These are phyloP conservation scores for Chascanopsetta lugubris DNA, from an alignment of 2,113 vertebrate species.

Conservation along the genomic window DNA sequence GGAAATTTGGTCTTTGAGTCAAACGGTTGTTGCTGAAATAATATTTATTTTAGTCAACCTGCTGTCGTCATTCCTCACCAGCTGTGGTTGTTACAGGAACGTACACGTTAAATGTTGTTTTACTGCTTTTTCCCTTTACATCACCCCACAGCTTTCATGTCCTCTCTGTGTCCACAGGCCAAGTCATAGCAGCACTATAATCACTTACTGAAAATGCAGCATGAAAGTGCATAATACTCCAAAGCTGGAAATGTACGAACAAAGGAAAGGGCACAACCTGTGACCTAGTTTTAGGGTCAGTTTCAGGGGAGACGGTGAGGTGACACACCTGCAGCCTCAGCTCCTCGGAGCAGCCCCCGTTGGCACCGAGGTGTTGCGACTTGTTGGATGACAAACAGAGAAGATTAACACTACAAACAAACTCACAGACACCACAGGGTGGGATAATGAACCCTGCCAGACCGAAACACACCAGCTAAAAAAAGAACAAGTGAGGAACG, in stretches of 20 bases:
- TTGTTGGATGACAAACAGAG: conserved; percentile 60
- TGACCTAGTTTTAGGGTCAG: too few relatives aligned
- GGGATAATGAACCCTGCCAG: conserved; percentile 46
- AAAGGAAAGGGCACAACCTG: conserved; percentile 11
- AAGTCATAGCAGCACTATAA: conserved; percentile 15
- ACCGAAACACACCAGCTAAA: conserved; percentile 54
- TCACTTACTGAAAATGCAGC: conserved; percentile 22
- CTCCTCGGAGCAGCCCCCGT: conserved; percentile 19
- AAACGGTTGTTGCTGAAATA: background rate
- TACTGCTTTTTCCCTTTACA: conserved; percentile 19
- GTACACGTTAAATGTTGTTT: background rate
- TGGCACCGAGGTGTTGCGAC: conserved; percentile 62
- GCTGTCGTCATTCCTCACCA: background rate
- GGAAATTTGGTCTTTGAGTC: background rate
- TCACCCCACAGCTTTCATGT: conserved; percentile 29
- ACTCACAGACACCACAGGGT: conserved; percentile 31
- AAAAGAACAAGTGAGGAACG: conserved; percentile 67
- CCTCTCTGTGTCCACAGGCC: conserved; percentile 27
- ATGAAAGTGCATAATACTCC: conserved; percentile 4
- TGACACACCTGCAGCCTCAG: conserved; percentile 45
- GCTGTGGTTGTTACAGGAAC: conserved; percentile 11
- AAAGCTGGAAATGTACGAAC: conserved; percentile 31
- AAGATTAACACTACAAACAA: conserved; percentile 56
- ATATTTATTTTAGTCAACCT: background rate
- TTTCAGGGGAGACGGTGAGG: too few relatives aligned